Evolutionary conservation across 2,113 vertebrate species (phyloP).

Genomic region (Trochalopteron elliotii): DNA sequence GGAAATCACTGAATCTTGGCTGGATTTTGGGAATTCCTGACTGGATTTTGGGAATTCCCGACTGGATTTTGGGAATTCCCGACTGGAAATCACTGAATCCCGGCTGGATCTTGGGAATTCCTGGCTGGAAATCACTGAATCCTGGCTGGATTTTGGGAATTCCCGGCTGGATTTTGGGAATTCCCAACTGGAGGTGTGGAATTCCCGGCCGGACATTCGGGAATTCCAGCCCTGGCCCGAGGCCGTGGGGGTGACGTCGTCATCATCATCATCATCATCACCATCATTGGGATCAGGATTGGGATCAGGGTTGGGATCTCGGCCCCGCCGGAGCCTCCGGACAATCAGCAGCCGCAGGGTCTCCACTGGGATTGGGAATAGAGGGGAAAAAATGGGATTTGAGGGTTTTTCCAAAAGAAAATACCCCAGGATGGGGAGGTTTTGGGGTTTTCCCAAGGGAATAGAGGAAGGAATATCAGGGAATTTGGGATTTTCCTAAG

Average conservation of each 20-base stretch:
- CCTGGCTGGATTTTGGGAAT: rapidly evolving
- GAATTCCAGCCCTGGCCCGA: constrained; percentile 37
- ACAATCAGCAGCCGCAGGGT: constrained; percentile 69
- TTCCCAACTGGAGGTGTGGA: background rate
- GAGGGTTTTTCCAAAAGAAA: background rate
- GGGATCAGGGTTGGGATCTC: background rate
- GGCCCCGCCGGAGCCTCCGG: constrained; percentile 22
- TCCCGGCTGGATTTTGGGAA: background rate
- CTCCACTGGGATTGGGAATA: constrained; percentile 57
- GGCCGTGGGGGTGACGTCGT: constrained; percentile 69
- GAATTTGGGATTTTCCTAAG: background rate
- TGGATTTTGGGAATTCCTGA: no score
- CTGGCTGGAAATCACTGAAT: rapidly evolving
- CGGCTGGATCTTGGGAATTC: rapidly evolving
- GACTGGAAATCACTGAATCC: background rate
- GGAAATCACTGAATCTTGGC: background rate
- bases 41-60: no score
- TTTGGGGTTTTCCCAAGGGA: background rate
- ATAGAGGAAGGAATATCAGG: rapidly evolving
- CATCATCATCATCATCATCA: background rate
- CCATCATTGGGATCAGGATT: no score
- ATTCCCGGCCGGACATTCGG: background rate
- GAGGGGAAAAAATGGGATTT: rapidly evolving
- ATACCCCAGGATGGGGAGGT: no score
- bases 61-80: background rate